Conservation (phyloP, 2,888 invertebrate genomes). For the Drosophila multiciliata region DNA sequence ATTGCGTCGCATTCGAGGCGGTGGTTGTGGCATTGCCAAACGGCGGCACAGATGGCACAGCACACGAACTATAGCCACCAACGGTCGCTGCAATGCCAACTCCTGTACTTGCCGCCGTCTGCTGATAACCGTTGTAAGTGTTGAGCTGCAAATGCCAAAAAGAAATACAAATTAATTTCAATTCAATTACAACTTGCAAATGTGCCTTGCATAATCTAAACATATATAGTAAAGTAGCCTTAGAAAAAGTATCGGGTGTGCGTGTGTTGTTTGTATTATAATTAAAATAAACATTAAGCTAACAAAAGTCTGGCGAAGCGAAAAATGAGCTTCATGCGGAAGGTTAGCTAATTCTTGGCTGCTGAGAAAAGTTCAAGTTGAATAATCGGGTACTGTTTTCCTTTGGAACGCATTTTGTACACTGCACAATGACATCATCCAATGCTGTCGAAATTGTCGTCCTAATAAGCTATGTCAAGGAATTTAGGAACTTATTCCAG, state of each 20-base stretch:
- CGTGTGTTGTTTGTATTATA: too few relatives aligned
- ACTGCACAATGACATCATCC: neutral
- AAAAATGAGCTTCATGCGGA: neutral
- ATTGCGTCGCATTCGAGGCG: conserved; percentile 70
- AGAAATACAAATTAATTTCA: neutral
- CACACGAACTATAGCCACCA: conserved; percentile 76
- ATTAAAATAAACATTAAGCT: neutral
- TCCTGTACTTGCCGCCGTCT: conserved; percentile 40
- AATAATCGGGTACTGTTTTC: neutral
- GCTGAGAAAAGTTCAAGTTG: neutral
- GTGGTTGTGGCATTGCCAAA: conserved; percentile 81
- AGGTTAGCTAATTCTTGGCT: neutral
- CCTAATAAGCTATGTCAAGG: neutral
- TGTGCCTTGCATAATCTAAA: neutral
- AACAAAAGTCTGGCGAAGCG: neutral
- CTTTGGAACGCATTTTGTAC: neutral
- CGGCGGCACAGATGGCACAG: conserved; percentile 80
- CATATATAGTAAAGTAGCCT: neutral
- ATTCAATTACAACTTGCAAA: neutral
- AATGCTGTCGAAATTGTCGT: neutral
- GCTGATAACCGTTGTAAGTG: conserved; percentile 56
- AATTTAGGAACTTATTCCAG: neutral
- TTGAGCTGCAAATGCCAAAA: conserved; percentile 42
- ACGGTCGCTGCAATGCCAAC: conserved; percentile 38
- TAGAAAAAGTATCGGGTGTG: neutral